Evolutionary conservation across 2,888 invertebrate genomes (phyloP), one percentile per base, ranked within the genome.

Genomic region (Cheilosia variabilis): DNA sequence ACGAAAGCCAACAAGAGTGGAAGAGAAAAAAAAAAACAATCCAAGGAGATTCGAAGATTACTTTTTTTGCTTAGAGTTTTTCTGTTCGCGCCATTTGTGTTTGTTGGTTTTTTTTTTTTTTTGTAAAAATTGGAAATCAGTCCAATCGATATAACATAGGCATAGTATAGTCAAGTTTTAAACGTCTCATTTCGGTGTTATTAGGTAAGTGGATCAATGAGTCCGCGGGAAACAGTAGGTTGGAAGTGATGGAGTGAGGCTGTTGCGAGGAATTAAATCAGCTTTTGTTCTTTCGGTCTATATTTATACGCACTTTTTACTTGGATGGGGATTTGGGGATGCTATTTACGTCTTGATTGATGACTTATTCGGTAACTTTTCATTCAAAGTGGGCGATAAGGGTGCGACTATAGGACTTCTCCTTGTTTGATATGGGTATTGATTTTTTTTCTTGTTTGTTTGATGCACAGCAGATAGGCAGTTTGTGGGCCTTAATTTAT

Each of bases 321-420:
- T 53, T n/a, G 24, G 34, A 45, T 9, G 31, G 31, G 31, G 9
- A 31, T 31, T 31, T 17, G 47, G 50, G 37, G 63, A n/a, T 62
- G 52, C 22, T 55, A 53, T 65, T 71, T 71, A 58, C 13, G 13
- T 58, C 58, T 71, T 82, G 76, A 82, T 82, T 78, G 69, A 78
- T 78, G 78, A 78, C 69, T 68, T 77, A 37, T 53, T 77, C 77
- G 37, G 47, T 69, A 53, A 52, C 34, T 69, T 69, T 37, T 69
- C 22, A 41, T 27, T 27, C 9, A n/a, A 43, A 62, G n/a, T 47
- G 34, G 53, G 47, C 17, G 31, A 37, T 47, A 27, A 43, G 66
- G 24, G 65, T 65, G 17, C 2, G 72, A 34, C 4, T 9, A 22
- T 31, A 17, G 22, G 2, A 5, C 2, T 47, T 50, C 13, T 15